phyloP scores from a whole-genome alignment of 2,113 vertebrate species.

The Psittacula cyanocephala region DNA sequence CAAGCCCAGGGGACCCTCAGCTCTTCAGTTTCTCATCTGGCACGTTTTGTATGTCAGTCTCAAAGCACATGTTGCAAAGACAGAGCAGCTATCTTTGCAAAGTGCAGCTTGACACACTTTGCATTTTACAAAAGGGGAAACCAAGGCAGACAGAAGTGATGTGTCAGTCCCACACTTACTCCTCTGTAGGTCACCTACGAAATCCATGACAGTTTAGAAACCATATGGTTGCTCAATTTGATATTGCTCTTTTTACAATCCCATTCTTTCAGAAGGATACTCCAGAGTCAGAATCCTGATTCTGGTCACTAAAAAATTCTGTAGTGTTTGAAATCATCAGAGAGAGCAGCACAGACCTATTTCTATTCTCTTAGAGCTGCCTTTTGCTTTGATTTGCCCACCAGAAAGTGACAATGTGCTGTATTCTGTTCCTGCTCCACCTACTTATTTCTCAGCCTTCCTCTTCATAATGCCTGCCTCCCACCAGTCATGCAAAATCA shows the following conservation, averaged over 20 bases:
- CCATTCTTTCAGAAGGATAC: background rate
- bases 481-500: background rate
- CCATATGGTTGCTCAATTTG: background rate
- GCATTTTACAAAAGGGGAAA: background rate
- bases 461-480: background rate
- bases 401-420: background rate
- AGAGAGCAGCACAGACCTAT: background rate
- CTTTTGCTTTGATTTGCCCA: background rate
- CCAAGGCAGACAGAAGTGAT: constrained; percentile 3
- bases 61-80: constrained; percentile 7
- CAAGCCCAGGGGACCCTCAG: constrained; percentile 3
- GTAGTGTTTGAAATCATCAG: background rate
- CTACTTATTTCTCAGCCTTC: background rate
- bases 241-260: background rate
- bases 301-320: background rate
- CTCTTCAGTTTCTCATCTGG: constrained; percentile 46
- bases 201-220: background rate
- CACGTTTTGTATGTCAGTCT: constrained; percentile 17
- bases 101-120: background rate
- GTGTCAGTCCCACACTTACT: background rate
- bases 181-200: background rate
- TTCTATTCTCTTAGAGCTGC: background rate
- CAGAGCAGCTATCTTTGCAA: background rate
- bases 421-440: background rate
- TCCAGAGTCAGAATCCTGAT: background rate